Evolutionary conservation across 2,797 vertebrate genomes (phyloP).

Genomic region (Chromobotia macracanthus): DNA sequence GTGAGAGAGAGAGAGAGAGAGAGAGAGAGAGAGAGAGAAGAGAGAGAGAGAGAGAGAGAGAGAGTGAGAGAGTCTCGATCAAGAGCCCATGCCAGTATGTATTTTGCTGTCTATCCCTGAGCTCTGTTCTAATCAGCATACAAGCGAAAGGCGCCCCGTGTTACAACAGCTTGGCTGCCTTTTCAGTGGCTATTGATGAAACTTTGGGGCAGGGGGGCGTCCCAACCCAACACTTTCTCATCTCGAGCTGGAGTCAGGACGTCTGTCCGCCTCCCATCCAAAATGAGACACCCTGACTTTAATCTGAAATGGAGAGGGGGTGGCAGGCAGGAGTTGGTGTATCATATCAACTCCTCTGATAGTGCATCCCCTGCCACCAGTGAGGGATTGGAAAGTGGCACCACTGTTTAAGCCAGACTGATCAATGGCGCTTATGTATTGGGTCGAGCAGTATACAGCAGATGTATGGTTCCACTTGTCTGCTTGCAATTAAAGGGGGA

Average conservation of each 20-base stretch:
- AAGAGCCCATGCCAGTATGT: slow-evolving; percentile 69
- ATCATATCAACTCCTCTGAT: slow-evolving; percentile 83
- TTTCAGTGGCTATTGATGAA: slow-evolving; percentile 74
- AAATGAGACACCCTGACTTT: slow-evolving; percentile 69
- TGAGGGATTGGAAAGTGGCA: slow-evolving; percentile 81
- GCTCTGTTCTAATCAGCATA: slow-evolving; percentile 66
- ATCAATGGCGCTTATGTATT: slow-evolving; percentile 85
- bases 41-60: slow-evolving; percentile 52
- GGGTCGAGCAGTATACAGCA: slow-evolving; percentile 77
- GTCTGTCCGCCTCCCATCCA: slow-evolving; percentile 78
- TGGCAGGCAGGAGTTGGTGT: slow-evolving; percentile 77
- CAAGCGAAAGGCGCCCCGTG: slow-evolving; percentile 77
- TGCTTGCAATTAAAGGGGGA: slow-evolving; percentile 63
- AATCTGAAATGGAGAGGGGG: slow-evolving; percentile 68
- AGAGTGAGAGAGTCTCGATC: slow-evolving; percentile 57
- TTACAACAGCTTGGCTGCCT: slow-evolving; percentile 71
- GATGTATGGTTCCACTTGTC: slow-evolving; percentile 78
- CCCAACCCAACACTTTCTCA: slow-evolving; percentile 71
- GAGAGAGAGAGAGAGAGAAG: slow-evolving; percentile 43
- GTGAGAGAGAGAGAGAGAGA: slow-evolving; percentile 45
- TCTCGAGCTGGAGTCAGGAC: slow-evolving; percentile 79
- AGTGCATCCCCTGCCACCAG: slow-evolving; percentile 77
- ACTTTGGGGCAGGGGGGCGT: slow-evolving; percentile 65
- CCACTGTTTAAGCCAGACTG: slow-evolving; percentile 81
- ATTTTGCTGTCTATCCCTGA: slow-evolving; percentile 56